Percentiles rank a stretch among this genome's conserved stretches.
These are phyloP conservation scores for Allobates femoralis DNA, from an alignment of 2,797 vertebrate genomes.

Conservation along the genomic window DNA sequence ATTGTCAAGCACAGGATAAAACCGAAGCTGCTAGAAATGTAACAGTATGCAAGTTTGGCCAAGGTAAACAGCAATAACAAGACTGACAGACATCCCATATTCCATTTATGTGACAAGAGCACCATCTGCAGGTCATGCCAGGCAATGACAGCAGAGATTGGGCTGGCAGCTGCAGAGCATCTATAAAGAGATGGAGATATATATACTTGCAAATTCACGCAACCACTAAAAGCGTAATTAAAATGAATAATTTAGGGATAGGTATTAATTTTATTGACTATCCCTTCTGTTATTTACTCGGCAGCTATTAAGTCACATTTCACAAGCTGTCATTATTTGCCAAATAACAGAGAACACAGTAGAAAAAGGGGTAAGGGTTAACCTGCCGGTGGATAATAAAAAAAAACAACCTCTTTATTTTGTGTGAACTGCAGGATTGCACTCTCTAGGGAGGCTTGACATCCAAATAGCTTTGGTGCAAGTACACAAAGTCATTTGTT, in stretches of 20 bases:
- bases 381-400: conserved; percentile 57
- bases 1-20: conserved; percentile 66
- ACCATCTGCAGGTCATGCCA: conserved; percentile 56
- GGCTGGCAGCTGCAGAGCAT: background rate
- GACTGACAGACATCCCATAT: conserved; percentile 14
- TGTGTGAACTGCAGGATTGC: conserved; percentile 46
- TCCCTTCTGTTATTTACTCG: conserved; percentile 67
- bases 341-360: conserved; percentile 31
- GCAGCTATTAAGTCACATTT: conserved; percentile 61
- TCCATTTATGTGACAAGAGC: conserved; percentile 15
- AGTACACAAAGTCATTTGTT: conserved; percentile 48
- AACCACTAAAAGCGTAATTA: conserved; percentile 62
- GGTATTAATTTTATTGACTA: conserved; percentile 66
- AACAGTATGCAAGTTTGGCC: conserved; percentile 62
- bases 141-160: background rate
- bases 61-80: conserved; percentile 62
- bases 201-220: background rate
- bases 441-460: conserved; percentile 36
- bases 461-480: conserved; percentile 47
- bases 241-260: conserved; percentile 68
- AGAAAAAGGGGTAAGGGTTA: conserved; percentile 47
- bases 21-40: conserved; percentile 59
- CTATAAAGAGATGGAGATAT: background rate
- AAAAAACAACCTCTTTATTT: conserved; percentile 53
- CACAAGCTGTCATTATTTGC: conserved; percentile 53